These are phyloP conservation scores for Drosophila antonietae DNA, from an alignment of 2,888 invertebrate genomes.

Conservation along the genomic window DNA sequence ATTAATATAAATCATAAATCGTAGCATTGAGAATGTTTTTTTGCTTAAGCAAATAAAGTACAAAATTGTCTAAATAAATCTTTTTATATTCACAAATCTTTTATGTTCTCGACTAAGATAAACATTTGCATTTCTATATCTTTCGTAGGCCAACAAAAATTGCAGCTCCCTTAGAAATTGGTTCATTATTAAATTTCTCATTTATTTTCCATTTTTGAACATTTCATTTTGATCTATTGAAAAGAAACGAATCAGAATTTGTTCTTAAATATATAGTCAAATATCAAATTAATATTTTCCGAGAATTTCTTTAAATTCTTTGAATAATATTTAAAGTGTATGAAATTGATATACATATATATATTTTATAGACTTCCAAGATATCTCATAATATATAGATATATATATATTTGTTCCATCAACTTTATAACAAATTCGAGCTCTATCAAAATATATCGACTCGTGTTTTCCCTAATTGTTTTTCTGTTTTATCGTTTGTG, in stretches of 20 bases:
- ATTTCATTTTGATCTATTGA: background rate
- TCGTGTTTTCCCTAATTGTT: conserved; percentile 9
- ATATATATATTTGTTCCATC: background rate
- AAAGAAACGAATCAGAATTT: background rate
- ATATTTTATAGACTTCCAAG: background rate
- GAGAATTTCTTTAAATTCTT: background rate
- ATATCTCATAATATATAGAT: background rate
- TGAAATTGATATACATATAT: background rate
- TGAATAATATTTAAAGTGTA: background rate
- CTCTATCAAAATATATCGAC: conserved; percentile 5
- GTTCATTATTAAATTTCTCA: background rate
- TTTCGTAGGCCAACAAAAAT: too few relatives aligned
- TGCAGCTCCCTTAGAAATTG: background rate
- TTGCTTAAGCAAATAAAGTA: too few relatives aligned
- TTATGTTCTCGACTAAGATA: too few relatives aligned
- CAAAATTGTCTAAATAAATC: too few relatives aligned
- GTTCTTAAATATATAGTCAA: background rate
- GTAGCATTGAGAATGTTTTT: too few relatives aligned
- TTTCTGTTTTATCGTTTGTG: conserved; percentile 35
- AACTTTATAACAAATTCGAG: background rate
- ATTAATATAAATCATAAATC: too few relatives aligned
- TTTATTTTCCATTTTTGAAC: background rate
- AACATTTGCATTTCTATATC: too few relatives aligned
- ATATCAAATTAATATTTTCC: background rate
- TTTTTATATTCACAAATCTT: too few relatives aligned